Percentiles rank a stretch among this genome's conserved stretches.
phyloP scores from a whole-genome alignment of 2,888 invertebrate species.

The Camponotus fellah region DNA sequence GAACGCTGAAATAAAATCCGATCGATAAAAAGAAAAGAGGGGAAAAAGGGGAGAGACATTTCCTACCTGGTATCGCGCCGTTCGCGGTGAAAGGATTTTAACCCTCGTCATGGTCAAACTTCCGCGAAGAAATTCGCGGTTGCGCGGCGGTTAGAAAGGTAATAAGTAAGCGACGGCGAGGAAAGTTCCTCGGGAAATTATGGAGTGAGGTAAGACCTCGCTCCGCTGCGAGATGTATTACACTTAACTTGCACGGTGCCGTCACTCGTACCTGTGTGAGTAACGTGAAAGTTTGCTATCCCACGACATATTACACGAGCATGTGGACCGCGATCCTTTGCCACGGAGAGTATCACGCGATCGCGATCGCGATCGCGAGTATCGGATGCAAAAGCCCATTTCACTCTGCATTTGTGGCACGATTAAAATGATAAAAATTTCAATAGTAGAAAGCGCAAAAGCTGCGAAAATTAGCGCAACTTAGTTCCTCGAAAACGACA shows the following conservation, averaged over 20 bases:
- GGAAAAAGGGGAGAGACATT: background rate
- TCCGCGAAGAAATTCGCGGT: slow-evolving; percentile 74
- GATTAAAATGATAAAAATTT: background rate
- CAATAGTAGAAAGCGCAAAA: background rate
- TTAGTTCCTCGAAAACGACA: slow-evolving; percentile 4
- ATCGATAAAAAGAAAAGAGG: background rate
- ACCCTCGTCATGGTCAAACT: slow-evolving; percentile 74
- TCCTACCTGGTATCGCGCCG: slow-evolving; percentile 31
- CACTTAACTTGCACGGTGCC: slow-evolving; percentile 72
- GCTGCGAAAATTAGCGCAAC: slow-evolving; percentile 11
- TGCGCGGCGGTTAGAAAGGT: slow-evolving; percentile 73
- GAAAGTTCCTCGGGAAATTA: slow-evolving; percentile 75
- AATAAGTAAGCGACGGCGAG: slow-evolving; percentile 71
- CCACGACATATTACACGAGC: slow-evolving; percentile 27
- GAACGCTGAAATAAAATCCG: slow-evolving; percentile 14
- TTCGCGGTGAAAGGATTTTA: slow-evolving; percentile 29
- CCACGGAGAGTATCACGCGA: slow-evolving; percentile 29
- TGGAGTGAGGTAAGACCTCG: slow-evolving; percentile 77
- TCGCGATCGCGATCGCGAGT: slow-evolving; percentile 25
- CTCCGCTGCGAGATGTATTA: slow-evolving; percentile 71
- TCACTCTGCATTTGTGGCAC: slow-evolving; percentile 30
- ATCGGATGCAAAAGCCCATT: slow-evolving; percentile 16
- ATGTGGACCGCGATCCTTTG: slow-evolving; percentile 42
- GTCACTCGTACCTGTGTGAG: slow-evolving; percentile 67
- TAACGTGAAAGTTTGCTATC: slow-evolving; percentile 73